Base-by-base conservation (phyloP, 2,888 invertebrate genomes). In the Diplazon laetatorius region DNA sequence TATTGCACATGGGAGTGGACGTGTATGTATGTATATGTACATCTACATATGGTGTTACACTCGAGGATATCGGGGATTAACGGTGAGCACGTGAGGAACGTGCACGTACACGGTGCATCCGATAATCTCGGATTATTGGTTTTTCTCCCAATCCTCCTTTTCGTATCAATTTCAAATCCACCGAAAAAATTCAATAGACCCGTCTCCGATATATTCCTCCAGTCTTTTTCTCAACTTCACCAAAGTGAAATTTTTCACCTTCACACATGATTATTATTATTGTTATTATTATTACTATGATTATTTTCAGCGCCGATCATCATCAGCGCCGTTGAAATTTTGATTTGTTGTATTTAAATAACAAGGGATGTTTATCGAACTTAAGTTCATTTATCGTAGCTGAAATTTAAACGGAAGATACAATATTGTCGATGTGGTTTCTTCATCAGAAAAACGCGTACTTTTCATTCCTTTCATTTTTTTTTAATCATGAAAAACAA, bases 41-140 rank as follows among this genome's bases (percentile, higher is more conserved):
- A 39, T 46, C 9, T 39, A 50, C 8, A 25, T 42, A 46, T 44
- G 55, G 30, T 59, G 42, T 30, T 12, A 48, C n/a, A n/a, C n/a
- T n/a, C n/a, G 20, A 60, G 65, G 68, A 66, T 74, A 70, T 78
- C 69, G 60, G n/a, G 78, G 78, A 75, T 78, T 78, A 78, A 78
- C 75, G 62, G 74, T 57, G 50, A 75, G 71, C 66, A 78, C 78
- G 71, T 71, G 74, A 66, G 71, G 60, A 62, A 71, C 66, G 74
- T 68, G 55, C 46, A 44, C 65, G 52, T 37, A 66, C 52, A 66
- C 25, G 42, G 70, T 18, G 71, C 30, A 75, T 71, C 71, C 78
- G 71, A 78, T 75, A 75, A 75, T 78, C 74, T 71, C 8, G 60
- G 78, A 74, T 78, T 78, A 71, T 78, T 75, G 78, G 66, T n/a